Evolutionary conservation across 2,797 vertebrate species (phyloP).

Genomic region (Falco novaeseelandiae): DNA sequence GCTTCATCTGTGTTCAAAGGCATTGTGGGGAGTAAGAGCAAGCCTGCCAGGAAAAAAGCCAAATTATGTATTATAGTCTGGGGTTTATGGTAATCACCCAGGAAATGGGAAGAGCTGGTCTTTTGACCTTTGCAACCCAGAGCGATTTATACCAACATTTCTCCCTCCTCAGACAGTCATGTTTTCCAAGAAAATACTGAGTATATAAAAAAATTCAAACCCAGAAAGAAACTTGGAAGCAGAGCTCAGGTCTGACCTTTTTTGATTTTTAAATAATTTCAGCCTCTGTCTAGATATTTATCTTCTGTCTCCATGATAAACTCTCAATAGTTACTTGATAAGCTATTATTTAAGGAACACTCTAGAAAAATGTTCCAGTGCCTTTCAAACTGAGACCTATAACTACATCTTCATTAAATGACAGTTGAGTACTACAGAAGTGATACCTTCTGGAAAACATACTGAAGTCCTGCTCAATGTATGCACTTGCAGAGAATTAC

Average conservation of each 20-base stretch:
- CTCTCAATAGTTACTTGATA: background rate
- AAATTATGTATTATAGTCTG: background rate
- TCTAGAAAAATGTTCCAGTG: background rate
- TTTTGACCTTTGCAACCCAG: background rate
- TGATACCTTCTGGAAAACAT: background rate
- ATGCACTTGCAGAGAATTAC: background rate
- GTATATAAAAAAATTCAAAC: background rate
- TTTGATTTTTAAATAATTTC: background rate
- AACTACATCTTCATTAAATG: slow-evolving; percentile 7
- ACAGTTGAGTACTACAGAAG: background rate
- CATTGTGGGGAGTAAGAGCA: background rate
- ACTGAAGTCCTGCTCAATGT: background rate
- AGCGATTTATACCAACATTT: background rate
- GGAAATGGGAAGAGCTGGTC: background rate
- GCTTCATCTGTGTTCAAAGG: background rate
- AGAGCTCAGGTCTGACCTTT: background rate
- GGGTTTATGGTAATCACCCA: background rate
- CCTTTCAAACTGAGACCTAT: background rate
- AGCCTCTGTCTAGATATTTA: background rate
- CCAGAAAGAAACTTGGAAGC: background rate
- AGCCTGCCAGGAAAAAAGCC: background rate
- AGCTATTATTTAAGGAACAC: background rate
- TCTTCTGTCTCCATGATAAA: background rate
- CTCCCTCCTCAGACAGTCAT: background rate
- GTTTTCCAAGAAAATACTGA: background rate